Evolutionary conservation across 1,140 invertebrate genomes (phyloP), one percentile per base, ranked within the genome.

Genomic region (Zaprionus ghesquierei): DNA sequence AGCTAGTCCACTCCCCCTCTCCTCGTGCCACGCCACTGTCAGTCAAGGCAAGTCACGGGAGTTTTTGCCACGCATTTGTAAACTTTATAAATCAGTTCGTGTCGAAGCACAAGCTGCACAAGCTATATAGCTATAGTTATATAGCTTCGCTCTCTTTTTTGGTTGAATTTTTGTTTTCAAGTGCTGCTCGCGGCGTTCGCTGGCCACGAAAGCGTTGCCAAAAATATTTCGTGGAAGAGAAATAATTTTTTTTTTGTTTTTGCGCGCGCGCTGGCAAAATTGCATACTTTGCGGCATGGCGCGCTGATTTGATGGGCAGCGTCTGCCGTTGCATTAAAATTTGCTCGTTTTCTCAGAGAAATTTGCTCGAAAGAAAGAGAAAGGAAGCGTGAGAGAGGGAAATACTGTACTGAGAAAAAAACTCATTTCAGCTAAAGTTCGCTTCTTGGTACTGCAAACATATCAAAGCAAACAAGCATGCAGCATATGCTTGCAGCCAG

Each of bases 51-150:
- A 76, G 35, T 38, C 35, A 38, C 35, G 35, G 84, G 71, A 58
- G 69, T 84, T 87, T 79, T 89, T 89, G 84, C 82, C 84, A 89
- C 82, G 82, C 82, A 89, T 87, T 87, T 89, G 82, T 87, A 87
- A 87, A 89, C 84, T 87, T 87, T 86, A 86, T 86, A 86, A 86
- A 86, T 86, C 82, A 86, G 82, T 86, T 86, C 82, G 82, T 87
- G 82, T 86, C 82, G 82, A 87, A 82, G 75, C 75, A 75, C 25
- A 15, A 56, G 60, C 60, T 59, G n/a, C 54, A 20, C 6, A 25
- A n/a, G n/a, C 50, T n/a, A 31, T 50, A 13, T 23, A 54, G n/a
- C 33, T 54, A 27, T 25, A 61, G 12, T 18, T 51, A 12, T 18
- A 23, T 13, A 23, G 49, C 29, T 51, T 29, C 44, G 25, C 35